Conservation (phyloP, 1,140 invertebrate genomes). For the Lucilia cuprina region DNA sequence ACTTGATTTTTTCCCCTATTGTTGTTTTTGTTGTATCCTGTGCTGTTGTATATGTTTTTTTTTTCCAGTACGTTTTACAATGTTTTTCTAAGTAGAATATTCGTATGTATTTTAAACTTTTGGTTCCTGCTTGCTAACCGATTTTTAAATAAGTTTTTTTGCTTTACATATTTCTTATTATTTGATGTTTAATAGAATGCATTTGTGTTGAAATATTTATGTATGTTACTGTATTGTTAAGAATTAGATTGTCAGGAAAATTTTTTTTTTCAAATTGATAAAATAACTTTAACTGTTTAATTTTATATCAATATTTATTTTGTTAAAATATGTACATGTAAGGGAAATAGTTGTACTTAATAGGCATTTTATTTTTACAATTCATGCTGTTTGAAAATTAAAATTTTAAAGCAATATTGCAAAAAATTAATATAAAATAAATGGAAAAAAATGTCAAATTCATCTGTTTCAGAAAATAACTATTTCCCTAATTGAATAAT, state of each 20-base stretch:
- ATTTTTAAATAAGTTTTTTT: background rate
- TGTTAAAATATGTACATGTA: no score
- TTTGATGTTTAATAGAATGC: background rate
- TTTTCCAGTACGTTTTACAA: background rate
- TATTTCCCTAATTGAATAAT: no score
- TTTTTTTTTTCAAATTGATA: background rate
- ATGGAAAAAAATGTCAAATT: no score
- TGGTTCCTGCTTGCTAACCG: background rate
- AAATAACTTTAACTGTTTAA: background rate
- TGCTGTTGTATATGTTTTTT: background rate
- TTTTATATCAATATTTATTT: no score
- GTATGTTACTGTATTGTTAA: background rate
- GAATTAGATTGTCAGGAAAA: background rate
- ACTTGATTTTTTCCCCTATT: background rate
- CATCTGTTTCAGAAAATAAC: no score
- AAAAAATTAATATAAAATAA: no score
- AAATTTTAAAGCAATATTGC: no score
- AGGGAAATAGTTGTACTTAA: no score
- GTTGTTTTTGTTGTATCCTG: background rate
- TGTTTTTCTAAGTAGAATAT: background rate
- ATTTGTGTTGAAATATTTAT: background rate
- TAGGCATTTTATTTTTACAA: no score
- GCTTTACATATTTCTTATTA: background rate
- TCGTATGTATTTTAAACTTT: slow-evolving; percentile 14
- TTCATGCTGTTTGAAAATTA: no score